Base-by-base conservation (phyloP, 2,797 vertebrate species). In the Eutrigla gurnardus region DNA sequence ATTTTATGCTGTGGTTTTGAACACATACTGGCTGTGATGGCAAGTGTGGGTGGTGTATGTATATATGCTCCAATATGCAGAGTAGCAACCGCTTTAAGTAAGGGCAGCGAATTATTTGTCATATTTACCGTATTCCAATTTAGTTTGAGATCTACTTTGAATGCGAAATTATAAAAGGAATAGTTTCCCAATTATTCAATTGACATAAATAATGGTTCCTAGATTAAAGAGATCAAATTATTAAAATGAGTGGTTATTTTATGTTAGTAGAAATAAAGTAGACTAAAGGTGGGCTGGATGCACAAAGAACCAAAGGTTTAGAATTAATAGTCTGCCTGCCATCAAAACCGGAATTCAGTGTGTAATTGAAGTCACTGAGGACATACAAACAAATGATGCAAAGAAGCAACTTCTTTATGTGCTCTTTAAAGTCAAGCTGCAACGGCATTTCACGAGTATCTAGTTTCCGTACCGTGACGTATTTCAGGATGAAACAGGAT, bases 1-100 rank as follows among this genome's bases (percentile, higher is more conserved):
- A 73, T 49, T 78, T 70, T 77, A 47, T 83, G 60, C 63, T 83
- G 73, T 70, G 68, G 59, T 63, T 86, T 78, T 74, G 7, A 73
- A 69, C 61, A 63, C 45, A 76, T 80, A 73, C 52, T 57, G 15
- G 45, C 72, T 79, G 71, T 54, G 67, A 58, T 57, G 50, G 65
- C 43, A 63, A 52, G 35, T 42, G 63, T 49, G 25, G 46, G 37
- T 33, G 60, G 45, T 57, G 54, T 55, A 52, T 54, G 25, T 25
- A 25, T 2, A 18, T 10, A n/a, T 25, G 7, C 53, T 9, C 45
- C 25, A 18, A 39, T 12, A 33, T 8, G 12, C 1, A 7, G 7
- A 35, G 35, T 37, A 15, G 36, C 54, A 62, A 43, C 3, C 13
- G 12, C 2, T 3, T 75, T 64, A 32, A 54, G 17, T 39, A 33